Evolutionary conservation across 1,140 invertebrate genomes (phyloP).

Genomic region (Oedothorax gibbosus): DNA sequence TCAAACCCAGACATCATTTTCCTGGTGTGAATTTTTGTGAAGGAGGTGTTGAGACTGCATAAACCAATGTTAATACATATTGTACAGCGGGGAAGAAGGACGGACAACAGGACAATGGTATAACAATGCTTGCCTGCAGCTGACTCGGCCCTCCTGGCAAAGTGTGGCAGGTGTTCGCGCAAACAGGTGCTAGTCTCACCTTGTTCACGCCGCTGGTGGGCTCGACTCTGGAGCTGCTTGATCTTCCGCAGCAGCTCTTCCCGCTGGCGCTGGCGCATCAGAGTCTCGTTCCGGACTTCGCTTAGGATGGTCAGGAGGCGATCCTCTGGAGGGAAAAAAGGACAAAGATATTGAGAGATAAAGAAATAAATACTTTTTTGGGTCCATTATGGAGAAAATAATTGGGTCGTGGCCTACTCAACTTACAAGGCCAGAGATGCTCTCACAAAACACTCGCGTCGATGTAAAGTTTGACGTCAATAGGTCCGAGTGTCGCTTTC

Average conservation of each 20-base stretch:
- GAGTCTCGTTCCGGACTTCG: conserved; percentile 33
- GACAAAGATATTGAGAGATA: neutral
- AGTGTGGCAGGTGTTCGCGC: conserved; percentile 24
- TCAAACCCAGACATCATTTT: too few species aligned
- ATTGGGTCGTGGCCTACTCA: too few species aligned
- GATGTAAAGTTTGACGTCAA: too few species aligned
- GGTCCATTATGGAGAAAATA: too few species aligned
- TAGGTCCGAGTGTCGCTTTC: too few species aligned
- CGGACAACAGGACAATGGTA: conserved; percentile 12
- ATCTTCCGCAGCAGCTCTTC: conserved; percentile 57
- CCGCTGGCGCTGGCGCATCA: conserved; percentile 34
- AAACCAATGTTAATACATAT: too few species aligned
- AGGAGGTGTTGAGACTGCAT: too few species aligned
- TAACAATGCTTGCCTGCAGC: conserved; percentile 55
- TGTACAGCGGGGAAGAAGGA: neutral
- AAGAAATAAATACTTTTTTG: too few species aligned
- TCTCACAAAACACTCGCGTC: too few species aligned
- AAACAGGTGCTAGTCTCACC: conserved; percentile 54
- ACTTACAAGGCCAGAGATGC: too few species aligned
- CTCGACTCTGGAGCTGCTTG: conserved; percentile 54
- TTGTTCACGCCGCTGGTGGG: conserved; percentile 58
- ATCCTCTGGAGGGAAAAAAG: conserved; percentile 31
- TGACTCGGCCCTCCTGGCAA: conserved; percentile 45
- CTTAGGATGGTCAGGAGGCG: conserved; percentile 40
- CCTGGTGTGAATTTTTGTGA: too few species aligned